These are phyloP conservation scores for Neosilurus mollespiculum DNA, from an alignment of 2,797 vertebrate species.

Conservation along the genomic window DNA sequence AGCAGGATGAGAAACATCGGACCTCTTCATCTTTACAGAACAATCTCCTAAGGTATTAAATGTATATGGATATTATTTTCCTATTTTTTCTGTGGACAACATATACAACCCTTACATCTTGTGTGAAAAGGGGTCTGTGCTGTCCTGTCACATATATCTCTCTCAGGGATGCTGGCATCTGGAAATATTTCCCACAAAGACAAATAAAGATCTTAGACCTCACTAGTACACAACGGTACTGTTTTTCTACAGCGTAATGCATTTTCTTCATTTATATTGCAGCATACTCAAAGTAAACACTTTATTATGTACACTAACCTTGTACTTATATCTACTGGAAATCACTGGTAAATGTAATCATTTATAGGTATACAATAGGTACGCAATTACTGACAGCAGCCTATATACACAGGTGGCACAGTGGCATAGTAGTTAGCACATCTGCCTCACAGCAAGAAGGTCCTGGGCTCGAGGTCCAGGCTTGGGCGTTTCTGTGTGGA, in stretches of 20 bases:
- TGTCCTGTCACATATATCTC: slow-evolving; percentile 65
- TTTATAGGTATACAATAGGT: not conserved
- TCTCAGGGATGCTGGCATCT: slow-evolving; percentile 83
- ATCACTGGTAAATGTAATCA: not conserved
- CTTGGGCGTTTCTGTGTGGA: no score
- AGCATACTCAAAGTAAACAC: not conserved
- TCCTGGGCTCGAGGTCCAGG: no score
- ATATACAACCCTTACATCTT: slow-evolving; percentile 53
- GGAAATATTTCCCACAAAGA: slow-evolving; percentile 67
- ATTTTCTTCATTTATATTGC: not conserved
- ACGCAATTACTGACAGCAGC: not conserved
- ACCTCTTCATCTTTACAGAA: slow-evolving; percentile 12
- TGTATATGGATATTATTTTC: slow-evolving; percentile 41
- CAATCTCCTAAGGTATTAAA: slow-evolving; percentile 32
- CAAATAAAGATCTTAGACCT: slow-evolving; percentile 63
- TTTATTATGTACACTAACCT: not conserved
- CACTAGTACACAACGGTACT: slow-evolving; percentile 10
- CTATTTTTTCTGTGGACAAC: slow-evolving; percentile 54
- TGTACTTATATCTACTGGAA: not conserved
- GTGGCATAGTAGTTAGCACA: no score
- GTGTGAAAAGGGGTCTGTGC: slow-evolving; percentile 57
- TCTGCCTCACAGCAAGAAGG: no score
- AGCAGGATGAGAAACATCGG: not conserved
- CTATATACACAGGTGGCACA: no score
- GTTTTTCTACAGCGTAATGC: not conserved